Evolutionary conservation across 2,797 vertebrate genomes (phyloP).

Genomic region (Sebastes vulpes): DNA sequence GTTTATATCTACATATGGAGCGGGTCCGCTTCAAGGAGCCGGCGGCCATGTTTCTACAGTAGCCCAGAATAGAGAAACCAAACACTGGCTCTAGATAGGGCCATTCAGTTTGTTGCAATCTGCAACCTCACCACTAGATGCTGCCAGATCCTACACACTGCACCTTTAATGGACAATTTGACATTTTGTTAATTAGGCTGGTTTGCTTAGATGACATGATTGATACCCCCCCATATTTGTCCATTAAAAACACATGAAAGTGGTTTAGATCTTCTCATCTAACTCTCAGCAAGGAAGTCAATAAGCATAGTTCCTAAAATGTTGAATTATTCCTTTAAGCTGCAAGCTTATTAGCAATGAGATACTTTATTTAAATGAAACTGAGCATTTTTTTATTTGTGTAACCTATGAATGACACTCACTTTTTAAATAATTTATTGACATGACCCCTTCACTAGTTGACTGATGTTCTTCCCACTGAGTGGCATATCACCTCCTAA

Average conservation of each 20-base stretch:
- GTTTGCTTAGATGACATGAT: neutral
- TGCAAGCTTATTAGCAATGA: neutral
- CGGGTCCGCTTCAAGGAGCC: too few relatives aligned
- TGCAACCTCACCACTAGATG: too few relatives aligned
- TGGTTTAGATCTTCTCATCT: neutral
- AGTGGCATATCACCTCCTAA: conserved; percentile 46
- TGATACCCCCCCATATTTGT: neutral
- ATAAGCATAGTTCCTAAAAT: neutral
- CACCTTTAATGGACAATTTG: too few relatives aligned
- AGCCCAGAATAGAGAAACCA: too few relatives aligned
- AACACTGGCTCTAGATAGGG: too few relatives aligned
- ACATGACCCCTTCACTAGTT: neutral
- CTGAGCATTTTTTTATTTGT: neutral
- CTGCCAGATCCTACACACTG: too few relatives aligned
- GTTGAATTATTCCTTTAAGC: neutral
- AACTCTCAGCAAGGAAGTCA: neutral
- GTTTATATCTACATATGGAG: too few relatives aligned
- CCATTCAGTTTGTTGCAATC: too few relatives aligned
- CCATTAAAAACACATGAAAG: neutral
- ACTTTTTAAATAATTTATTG: conserved; percentile 33
- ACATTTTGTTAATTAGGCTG: too few relatives aligned
- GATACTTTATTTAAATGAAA: neutral
- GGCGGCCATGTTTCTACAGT: too few relatives aligned
- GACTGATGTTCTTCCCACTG: conserved; percentile 37
- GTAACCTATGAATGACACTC: conserved; percentile 13